These are phyloP conservation scores for Xylocampa areola DNA, from an alignment of 2,888 invertebrate species.

Conservation along the genomic window DNA sequence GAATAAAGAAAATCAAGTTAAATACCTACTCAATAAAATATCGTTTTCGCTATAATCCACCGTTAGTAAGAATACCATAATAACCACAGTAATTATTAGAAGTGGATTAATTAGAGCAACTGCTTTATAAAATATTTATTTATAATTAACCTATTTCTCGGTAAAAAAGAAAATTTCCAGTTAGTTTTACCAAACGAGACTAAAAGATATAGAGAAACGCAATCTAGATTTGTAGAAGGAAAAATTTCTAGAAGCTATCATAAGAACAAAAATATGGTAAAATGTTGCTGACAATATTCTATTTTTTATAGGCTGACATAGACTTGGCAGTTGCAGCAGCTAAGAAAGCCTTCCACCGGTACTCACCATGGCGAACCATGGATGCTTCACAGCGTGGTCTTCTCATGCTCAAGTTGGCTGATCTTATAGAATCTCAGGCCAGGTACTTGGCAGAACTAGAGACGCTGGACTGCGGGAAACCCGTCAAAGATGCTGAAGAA, in stretches of 20 bases:
- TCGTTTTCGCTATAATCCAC: background rate
- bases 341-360: constrained; percentile 92
- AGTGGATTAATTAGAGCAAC: background rate
- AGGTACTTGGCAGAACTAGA: constrained; percentile 95
- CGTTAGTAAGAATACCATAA: background rate
- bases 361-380: constrained; percentile 94
- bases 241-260: no score
- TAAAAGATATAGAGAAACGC: no score
- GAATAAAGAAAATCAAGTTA: background rate
- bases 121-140: background rate
- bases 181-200: no score
- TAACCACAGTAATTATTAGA: background rate
- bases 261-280: no score
- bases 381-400: constrained; percentile 94
- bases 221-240: no score
- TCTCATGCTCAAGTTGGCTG: constrained; percentile 93
- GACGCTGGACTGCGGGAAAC: constrained; percentile 98
- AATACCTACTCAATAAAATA: background rate
- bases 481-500: constrained; percentile 92
- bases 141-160: no score
- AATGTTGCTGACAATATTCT: no score
- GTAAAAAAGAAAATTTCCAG: no score
- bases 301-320: constrained; percentile 92
- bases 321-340: constrained; percentile 95
- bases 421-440: constrained; percentile 93